A percentile compares a stretch with the other conserved stretches of the same genome.
Conservation (phyloP, 2,797 vertebrate species). For the Pogoniulus pusillus region DNA sequence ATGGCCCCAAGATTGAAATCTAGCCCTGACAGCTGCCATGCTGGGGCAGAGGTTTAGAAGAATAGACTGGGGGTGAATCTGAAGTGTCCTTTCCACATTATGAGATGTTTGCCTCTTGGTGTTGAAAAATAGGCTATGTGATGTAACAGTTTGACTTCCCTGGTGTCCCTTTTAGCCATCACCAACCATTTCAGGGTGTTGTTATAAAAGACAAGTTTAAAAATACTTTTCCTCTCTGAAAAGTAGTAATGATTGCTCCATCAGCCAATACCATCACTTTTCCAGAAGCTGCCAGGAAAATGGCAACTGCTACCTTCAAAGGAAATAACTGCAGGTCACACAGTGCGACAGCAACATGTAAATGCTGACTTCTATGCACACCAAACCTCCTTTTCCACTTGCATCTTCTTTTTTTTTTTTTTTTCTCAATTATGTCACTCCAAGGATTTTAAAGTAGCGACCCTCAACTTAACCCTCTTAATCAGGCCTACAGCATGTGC, state of each 20-base stretch:
- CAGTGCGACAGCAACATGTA: background rate
- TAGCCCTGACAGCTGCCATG: background rate
- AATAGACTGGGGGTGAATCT: background rate
- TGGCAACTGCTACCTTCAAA: slow-evolving; percentile 1
- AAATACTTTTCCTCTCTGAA: background rate
- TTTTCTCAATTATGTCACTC: background rate
- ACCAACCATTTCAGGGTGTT: background rate
- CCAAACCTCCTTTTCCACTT: background rate
- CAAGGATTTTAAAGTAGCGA: background rate
- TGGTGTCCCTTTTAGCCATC: background rate
- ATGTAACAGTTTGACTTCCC: background rate
- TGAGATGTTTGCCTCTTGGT: background rate
- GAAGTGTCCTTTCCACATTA: background rate
- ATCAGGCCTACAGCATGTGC: background rate
- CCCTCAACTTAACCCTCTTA: background rate
- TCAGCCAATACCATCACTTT: slow-evolving; percentile 20
- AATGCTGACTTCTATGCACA: background rate
- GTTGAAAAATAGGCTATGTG: background rate
- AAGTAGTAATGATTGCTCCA: slow-evolving; percentile 2
- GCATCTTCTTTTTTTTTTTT: background rate
- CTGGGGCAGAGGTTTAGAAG: background rate
- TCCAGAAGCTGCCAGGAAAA: slow-evolving; percentile 13
- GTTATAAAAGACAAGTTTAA: background rate
- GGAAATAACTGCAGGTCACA: slow-evolving; percentile 21
- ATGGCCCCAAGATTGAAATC: background rate